Conservation (phyloP, 2,797 vertebrate genomes). For the Pipistrellus pygmaeus region DNA sequence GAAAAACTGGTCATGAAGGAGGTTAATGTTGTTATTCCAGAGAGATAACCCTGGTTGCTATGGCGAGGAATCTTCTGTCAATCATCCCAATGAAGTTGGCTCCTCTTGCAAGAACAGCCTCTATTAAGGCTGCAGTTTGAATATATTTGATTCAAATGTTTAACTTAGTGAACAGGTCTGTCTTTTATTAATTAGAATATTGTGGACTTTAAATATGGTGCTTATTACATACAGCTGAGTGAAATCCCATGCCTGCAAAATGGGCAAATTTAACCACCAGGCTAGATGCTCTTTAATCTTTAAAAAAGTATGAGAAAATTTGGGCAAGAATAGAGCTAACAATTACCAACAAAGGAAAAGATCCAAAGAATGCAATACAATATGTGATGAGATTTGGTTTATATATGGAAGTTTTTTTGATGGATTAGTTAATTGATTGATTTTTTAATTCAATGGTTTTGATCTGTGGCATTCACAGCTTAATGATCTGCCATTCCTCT, state of each 20-base stretch:
- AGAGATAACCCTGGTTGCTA: conserved; percentile 86
- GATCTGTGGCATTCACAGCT: conserved; percentile 80
- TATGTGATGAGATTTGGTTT: background rate
- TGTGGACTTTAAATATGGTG: conserved; percentile 11
- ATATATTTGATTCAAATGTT: conserved; percentile 70
- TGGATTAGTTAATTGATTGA: conserved; percentile 69
- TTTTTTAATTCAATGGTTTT: conserved; percentile 72
- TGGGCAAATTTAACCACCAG: background rate
- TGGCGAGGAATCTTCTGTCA: conserved; percentile 86
- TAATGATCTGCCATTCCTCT: conserved; percentile 83
- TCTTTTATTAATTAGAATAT: conserved; percentile 60
- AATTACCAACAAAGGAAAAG: background rate
- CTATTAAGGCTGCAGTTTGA: conserved; percentile 69
- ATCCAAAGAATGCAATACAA: background rate
- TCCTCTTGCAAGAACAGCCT: conserved; percentile 60
- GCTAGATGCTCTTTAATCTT: background rate
- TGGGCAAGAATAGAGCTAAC: conserved; percentile 42
- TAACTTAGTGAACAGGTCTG: conserved; percentile 71
- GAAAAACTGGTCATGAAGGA: conserved; percentile 83
- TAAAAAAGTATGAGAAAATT: conserved; percentile 50
- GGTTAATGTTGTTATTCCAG: conserved; percentile 86
- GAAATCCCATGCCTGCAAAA: background rate
- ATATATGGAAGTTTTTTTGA: conserved; percentile 45
- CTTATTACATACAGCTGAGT: background rate
- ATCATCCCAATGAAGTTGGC: conserved; percentile 80